phyloP scores from a whole-genome alignment of 2,113 vertebrate species.

The Nannospalax galili region DNA sequence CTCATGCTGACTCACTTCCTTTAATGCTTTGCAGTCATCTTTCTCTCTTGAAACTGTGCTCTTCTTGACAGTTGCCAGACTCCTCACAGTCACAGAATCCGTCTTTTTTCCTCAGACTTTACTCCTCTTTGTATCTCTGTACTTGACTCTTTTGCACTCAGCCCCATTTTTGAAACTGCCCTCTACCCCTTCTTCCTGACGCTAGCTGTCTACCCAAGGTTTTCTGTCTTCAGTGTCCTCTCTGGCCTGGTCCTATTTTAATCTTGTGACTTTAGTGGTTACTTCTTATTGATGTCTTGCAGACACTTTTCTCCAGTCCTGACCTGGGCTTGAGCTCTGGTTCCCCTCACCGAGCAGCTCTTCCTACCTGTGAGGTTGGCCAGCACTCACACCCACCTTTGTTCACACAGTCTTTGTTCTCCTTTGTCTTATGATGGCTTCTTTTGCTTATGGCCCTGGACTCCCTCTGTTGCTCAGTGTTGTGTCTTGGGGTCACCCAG shows the following conservation, averaged over 20 bases:
- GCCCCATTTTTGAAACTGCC: background rate
- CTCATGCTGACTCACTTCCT: conserved; percentile 35
- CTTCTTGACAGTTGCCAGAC: background rate
- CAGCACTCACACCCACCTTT: background rate
- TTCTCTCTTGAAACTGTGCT: background rate
- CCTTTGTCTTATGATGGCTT: fast-evolving
- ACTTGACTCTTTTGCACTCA: background rate
- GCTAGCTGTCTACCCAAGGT: background rate
- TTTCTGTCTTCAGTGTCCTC: background rate
- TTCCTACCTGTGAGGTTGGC: background rate
- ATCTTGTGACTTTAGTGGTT: background rate
- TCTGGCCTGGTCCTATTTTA: background rate
- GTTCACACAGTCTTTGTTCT: background rate
- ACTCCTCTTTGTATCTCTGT: background rate
- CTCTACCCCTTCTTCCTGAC: background rate
- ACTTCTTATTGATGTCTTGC: background rate
- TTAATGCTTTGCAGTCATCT: background rate
- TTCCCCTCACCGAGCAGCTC: background rate
- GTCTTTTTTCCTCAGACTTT: background rate
- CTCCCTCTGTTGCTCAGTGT: background rate
- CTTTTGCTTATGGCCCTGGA: background rate
- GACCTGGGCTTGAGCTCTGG: background rate
- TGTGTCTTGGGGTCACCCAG: background rate
- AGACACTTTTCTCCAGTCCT: background rate
- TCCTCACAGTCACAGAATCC: background rate